Evolutionary conservation across 2,888 invertebrate genomes (phyloP).

Genomic region (Penaeus monodon): DNA sequence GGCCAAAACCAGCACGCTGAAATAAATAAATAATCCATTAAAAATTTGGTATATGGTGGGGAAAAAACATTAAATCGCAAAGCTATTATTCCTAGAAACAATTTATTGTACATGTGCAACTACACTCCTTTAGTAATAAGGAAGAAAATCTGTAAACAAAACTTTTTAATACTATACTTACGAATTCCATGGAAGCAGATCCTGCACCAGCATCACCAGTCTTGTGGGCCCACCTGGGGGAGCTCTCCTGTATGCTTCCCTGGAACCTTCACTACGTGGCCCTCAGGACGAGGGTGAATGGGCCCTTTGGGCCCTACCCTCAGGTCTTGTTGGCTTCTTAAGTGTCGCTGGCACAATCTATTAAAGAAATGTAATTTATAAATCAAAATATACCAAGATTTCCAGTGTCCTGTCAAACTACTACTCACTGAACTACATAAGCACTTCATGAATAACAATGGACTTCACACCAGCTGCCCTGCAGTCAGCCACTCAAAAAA

Average conservation of each 20-base stretch:
- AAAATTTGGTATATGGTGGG: not conserved
- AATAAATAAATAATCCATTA: conserved; percentile 36
- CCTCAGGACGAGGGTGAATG: conserved; percentile 76
- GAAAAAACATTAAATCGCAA: not conserved
- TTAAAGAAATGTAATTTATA: conserved; percentile 24
- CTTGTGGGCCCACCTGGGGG: conserved; percentile 82
- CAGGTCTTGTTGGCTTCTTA: conserved; percentile 89
- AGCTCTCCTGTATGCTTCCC: conserved; percentile 85
- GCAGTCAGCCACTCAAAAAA: too few relatives aligned
- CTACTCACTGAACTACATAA: too few relatives aligned
- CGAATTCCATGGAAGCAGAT: conserved; percentile 90
- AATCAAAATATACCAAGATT: not conserved
- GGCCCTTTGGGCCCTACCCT: conserved; percentile 86
- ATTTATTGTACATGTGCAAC: not conserved
- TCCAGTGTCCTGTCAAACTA: too few relatives aligned
- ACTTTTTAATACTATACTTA: conserved; percentile 70
- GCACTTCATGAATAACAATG: too few relatives aligned
- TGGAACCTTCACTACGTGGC: conserved; percentile 79
- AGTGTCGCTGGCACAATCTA: conserved; percentile 96
- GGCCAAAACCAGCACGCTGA: conserved; percentile 66
- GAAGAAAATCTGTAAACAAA: too few relatives aligned
- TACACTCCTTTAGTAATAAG: too few relatives aligned
- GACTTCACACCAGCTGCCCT: too few relatives aligned
- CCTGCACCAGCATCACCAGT: conserved; percentile 98
- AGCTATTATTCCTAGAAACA: not conserved